phyloP scores from a whole-genome alignment of 2,113 vertebrate species.

The Psittacula cyanocephala region DNA sequence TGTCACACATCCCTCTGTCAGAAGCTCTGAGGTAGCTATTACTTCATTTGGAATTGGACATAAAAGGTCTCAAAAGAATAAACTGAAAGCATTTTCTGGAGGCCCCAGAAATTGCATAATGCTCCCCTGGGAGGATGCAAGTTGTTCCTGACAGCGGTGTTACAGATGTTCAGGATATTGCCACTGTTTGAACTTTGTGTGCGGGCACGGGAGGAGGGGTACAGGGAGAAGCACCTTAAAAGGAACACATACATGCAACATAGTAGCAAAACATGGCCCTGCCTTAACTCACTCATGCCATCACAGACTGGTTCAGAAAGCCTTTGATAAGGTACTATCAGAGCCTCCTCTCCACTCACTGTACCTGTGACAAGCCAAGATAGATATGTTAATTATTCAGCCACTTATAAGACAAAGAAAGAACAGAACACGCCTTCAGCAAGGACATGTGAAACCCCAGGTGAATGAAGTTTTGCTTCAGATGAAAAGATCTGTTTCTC shows the following conservation, averaged over 20 bases:
- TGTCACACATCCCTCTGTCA: fast-evolving
- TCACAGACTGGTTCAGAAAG: not conserved
- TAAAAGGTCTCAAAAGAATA: not conserved
- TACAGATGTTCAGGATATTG: not conserved
- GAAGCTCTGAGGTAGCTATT: not conserved
- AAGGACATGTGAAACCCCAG: not conserved
- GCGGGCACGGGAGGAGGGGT: not conserved
- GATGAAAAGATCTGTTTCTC: not conserved
- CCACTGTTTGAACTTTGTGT: not conserved
- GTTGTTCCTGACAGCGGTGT: not conserved
- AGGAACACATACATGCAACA: not conserved
- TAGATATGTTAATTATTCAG: not conserved
- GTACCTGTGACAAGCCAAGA: not conserved
- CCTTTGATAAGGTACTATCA: not conserved
- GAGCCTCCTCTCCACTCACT: not conserved
- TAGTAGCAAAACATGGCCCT: not conserved
- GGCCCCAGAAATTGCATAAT: not conserved
- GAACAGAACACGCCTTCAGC: not conserved
- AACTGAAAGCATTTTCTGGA: not conserved
- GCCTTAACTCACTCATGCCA: not conserved
- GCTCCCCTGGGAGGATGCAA: not conserved
- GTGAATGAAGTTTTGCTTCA: not conserved
- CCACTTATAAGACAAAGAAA: not conserved
- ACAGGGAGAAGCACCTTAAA: not conserved
- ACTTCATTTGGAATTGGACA: not conserved